Conservation (phyloP, 1,140 invertebrate species). For the Chionoecetes opilio region DNA sequence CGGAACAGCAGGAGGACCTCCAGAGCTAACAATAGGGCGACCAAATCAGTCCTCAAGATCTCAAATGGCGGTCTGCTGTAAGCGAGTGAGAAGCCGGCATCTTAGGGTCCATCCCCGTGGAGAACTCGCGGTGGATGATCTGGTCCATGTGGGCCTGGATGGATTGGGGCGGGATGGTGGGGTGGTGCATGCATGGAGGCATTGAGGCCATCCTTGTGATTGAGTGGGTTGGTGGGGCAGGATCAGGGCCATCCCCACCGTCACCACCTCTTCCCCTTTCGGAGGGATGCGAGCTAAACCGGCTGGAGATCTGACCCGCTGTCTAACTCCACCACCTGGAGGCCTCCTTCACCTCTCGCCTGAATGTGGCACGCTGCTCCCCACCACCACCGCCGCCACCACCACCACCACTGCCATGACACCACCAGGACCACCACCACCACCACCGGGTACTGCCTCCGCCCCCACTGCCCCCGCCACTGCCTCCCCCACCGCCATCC, state of each 20-base stretch:
- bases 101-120: constrained; percentile 81
- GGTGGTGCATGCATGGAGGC: constrained; percentile 42
- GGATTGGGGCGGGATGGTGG: constrained; percentile 78
- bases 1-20: constrained; percentile 74
- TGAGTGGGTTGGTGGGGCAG: constrained; percentile 62
- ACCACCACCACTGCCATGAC: too few relatives aligned
- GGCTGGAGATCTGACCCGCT: constrained; percentile 75
- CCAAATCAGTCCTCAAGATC: constrained; percentile 78
- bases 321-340: constrained; percentile 66
- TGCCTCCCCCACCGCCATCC: neutral
- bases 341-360: constrained; percentile 61
- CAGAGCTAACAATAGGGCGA: constrained; percentile 59
- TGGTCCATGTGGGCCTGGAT: constrained; percentile 80
- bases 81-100: constrained; percentile 47
- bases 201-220: constrained; percentile 76
- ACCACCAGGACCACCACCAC: constrained; percentile 43
- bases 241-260: constrained; percentile 78
- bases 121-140: constrained; percentile 75
- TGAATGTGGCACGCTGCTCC: constrained; percentile 62
- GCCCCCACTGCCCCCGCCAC: neutral
- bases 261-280: constrained; percentile 80
- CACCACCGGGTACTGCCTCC: constrained; percentile 25
- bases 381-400: constrained; percentile 37
- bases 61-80: constrained; percentile 76
- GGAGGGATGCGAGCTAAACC: constrained; percentile 49